These are phyloP conservation scores for Ifrita kowaldi DNA, from an alignment of 2,113 vertebrate genomes.

Conservation along the genomic window DNA sequence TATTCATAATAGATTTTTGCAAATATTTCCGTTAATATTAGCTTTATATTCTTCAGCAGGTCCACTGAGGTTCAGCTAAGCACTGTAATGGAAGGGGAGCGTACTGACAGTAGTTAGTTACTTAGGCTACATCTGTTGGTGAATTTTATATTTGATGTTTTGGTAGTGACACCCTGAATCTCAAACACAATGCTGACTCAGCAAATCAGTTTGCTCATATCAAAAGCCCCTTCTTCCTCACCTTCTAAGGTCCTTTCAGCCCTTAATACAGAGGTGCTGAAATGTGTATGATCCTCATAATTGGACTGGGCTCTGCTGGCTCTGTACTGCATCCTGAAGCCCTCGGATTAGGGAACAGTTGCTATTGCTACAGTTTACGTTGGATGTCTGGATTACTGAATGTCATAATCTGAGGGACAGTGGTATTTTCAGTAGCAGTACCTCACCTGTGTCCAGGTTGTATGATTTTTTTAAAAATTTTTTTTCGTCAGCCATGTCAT, in stretches of 20 bases:
- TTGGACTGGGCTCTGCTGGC: background rate
- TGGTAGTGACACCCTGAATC: background rate
- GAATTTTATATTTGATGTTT: background rate
- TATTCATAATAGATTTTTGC: background rate
- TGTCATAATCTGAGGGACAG: background rate
- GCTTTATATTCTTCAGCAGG: background rate
- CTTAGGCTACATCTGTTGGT: background rate
- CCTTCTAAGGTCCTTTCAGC: background rate
- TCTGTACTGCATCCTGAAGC: background rate
- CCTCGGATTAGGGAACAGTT: background rate
- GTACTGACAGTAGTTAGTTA: background rate
- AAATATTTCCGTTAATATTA: background rate
- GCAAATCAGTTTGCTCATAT: background rate
- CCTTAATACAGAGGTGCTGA: background rate
- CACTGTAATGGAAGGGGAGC: background rate
- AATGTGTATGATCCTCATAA: background rate
- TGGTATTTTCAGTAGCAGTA: background rate
- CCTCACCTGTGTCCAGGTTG: background rate
- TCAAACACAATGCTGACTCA: background rate
- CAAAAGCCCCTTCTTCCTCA: background rate
- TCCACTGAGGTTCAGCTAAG: background rate
- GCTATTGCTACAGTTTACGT: background rate
- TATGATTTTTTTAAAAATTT: background rate
- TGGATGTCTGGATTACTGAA: background rate
- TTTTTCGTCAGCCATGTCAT: background rate